These are phyloP conservation scores for Axis porcinus DNA, from an alignment of 2,113 vertebrate species.

Conservation along the genomic window DNA sequence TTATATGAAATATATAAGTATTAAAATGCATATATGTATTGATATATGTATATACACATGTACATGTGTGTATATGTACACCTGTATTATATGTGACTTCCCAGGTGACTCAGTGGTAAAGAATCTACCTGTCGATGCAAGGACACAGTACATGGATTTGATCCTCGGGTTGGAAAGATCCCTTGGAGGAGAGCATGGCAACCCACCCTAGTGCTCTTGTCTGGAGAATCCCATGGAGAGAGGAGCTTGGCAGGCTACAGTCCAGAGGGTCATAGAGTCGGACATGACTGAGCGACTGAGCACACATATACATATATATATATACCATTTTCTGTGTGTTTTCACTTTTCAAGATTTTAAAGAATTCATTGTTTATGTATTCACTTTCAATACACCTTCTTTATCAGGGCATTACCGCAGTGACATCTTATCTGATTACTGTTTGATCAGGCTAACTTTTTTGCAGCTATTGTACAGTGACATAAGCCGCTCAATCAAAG, in stretches of 20 bases:
- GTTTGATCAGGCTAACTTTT: neutral
- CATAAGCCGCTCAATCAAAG: neutral
- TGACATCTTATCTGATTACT: conserved; percentile 13
- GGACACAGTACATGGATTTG: neutral
- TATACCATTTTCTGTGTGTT: neutral
- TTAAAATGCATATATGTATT: neutral
- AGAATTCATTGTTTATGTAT: neutral
- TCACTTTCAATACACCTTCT: neutral
- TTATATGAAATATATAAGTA: neutral
- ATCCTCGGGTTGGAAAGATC: neutral
- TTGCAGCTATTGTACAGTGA: neutral
- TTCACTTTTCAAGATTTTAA: neutral
- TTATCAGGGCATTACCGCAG: conserved; percentile 4
- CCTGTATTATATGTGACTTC: neutral
- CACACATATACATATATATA: neutral
- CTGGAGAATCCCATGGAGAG: neutral
- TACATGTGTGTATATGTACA: too few relatives aligned
- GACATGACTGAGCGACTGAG: neutral
- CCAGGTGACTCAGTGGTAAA: neutral
- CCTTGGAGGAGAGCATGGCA: neutral
- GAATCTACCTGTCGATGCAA: neutral
- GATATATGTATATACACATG: neutral
- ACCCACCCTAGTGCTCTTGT: neutral
- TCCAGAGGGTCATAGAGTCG: neutral
- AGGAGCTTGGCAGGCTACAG: neutral